Base-by-base conservation (phyloP, 2,113 vertebrate genomes). In the Gobius niger region DNA sequence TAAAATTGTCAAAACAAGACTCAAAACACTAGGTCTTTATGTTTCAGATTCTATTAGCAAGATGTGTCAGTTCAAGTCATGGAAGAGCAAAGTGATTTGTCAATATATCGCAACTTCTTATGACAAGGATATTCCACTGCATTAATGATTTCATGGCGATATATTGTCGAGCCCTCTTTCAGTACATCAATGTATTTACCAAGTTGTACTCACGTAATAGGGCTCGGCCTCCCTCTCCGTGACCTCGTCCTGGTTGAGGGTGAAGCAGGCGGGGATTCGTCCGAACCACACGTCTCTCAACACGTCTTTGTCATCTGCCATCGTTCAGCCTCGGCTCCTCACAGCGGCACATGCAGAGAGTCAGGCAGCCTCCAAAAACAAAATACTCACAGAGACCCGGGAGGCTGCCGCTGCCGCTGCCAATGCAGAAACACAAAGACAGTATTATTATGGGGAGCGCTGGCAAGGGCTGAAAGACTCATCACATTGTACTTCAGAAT, bases 231-330 rank as follows among this genome's bases (percentile, higher is more conserved):
- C 98, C 51, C 97, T 93, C 86, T 98, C 97, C 0, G 96, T 98
- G 75, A 94, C 92, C 80, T 98, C 98, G 77, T 99, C 98, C 84
- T 96, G 98, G 91, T 96, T 94, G 16, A 99, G 82, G 0, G 93
- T 96, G 85, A 99, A 99, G 83, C 96, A 98, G 61, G 97, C 94
- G 34, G 98, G 98, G 88, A 99, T 97, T 90, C 95, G 91, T 57
- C 98, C 98, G 76, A 96, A 98, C 98, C 98, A 99, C 44, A 99
- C 98, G 83, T 99, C 96, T 87, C 98, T 95, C 88, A 99, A 89
- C 8, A 99, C 96, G 79, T 99, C 98, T 95, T 98, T 99, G 93
- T 99, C 98, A 98, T 99, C 98, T 97, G 98, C 95, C 98, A 98
- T 99, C 90, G 90, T 96, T 92, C 89, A 92, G 92, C 67, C 57